phyloP scores from a whole-genome alignment of 2,888 invertebrate species.

The Ectobius pallidus region DNA sequence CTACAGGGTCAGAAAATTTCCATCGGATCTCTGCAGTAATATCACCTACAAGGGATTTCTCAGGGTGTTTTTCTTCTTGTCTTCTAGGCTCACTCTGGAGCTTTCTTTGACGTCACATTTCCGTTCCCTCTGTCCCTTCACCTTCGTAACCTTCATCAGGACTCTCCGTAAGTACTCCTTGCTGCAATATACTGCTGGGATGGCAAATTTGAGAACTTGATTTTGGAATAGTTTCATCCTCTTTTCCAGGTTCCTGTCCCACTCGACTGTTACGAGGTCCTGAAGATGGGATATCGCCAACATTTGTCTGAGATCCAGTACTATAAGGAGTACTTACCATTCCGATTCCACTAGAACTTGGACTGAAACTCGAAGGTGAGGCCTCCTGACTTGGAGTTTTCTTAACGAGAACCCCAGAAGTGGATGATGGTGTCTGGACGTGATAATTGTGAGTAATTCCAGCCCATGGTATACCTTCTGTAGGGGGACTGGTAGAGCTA shows the following conservation, averaged over 20 bases:
- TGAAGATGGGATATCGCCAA: neutral
- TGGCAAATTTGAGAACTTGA: neutral
- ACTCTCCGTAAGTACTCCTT: constrained; percentile 70
- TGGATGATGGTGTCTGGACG: constrained; percentile 43
- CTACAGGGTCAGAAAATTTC: constrained; percentile 35
- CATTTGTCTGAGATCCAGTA: neutral
- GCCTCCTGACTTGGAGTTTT: constrained; percentile 5
- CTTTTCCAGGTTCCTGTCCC: constrained; percentile 7
- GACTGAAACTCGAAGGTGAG: constrained; percentile 26
- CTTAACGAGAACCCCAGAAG: constrained; percentile 44
- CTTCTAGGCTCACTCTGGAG: constrained; percentile 27
- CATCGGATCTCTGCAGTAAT: constrained; percentile 36
- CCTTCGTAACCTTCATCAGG: constrained; percentile 90
- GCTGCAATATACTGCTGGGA: constrained; percentile 34
- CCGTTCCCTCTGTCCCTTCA: constrained; percentile 69
- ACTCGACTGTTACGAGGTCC: neutral
- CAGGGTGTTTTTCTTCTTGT: neutral
- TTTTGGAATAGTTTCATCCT: neutral
- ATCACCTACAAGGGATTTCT: constrained; percentile 17
- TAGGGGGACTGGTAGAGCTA: constrained; percentile 50
- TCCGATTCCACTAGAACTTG: constrained; percentile 24
- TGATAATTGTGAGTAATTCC: neutral
- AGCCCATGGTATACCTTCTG: constrained; percentile 52
- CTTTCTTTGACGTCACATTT: constrained; percentile 64
- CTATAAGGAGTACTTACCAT: constrained; percentile 2